These are phyloP conservation scores for Monochamus alternatus DNA, from an alignment of 2,888 invertebrate genomes.

Conservation along the genomic window DNA sequence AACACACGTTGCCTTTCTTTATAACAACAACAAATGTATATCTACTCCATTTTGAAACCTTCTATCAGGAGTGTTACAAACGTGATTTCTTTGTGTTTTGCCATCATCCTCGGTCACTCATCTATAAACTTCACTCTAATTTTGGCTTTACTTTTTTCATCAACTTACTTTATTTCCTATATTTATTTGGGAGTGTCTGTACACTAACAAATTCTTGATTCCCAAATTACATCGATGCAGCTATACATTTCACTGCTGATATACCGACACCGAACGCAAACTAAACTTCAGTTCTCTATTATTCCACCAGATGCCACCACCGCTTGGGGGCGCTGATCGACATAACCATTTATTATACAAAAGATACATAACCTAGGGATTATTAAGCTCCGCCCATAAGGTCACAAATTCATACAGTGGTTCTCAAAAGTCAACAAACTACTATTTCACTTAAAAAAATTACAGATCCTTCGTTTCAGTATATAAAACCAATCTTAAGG, in stretches of 20 bases:
- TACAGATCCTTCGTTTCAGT: background rate
- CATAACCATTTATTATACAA: conserved; percentile 30
- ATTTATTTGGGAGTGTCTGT: conserved; percentile 65
- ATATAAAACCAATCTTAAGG: background rate
- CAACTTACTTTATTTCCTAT: conserved; percentile 58
- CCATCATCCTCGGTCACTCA: conserved; percentile 56
- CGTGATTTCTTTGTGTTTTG: conserved; percentile 63
- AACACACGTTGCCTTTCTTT: conserved; percentile 55
- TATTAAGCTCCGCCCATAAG: conserved; percentile 22
- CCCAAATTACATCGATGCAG: conserved; percentile 62
- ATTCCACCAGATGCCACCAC: conserved; percentile 56
- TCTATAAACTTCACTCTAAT: conserved; percentile 59
- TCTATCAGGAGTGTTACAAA: conserved; percentile 64
- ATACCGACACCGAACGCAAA: conserved; percentile 56
- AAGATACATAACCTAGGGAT: conserved; percentile 27
- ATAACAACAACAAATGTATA: conserved; percentile 66
- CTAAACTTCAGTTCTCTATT: conserved; percentile 53
- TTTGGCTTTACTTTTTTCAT: conserved; percentile 61
- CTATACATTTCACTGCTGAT: conserved; percentile 58
- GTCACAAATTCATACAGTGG: conserved; percentile 22
- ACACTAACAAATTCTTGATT: conserved; percentile 63
- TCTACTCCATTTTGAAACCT: conserved; percentile 69
- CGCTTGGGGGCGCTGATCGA: conserved; percentile 25
- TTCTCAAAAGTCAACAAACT: conserved; percentile 14
- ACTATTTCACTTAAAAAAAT: background rate